Base-by-base conservation (phyloP, 2,888 invertebrate species). In the Agrotis ipsilon region DNA sequence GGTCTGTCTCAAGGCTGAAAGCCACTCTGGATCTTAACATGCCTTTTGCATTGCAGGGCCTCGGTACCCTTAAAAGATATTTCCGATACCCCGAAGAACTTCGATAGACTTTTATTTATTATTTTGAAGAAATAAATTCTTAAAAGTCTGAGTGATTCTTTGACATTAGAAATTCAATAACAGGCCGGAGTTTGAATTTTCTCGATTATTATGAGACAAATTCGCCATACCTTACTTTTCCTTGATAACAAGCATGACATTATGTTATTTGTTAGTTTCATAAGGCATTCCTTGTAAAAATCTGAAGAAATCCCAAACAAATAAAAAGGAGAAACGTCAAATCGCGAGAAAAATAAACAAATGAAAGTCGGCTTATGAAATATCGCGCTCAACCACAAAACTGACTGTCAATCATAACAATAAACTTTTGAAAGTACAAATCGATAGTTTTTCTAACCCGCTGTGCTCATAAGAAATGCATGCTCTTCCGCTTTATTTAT, bases 381-480 rank as follows among this genome's bases (percentile, higher is more conserved):
- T 57, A 45, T 24, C 24, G 24, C 14, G 32, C 16, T 24, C 14
- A 14, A 13, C 6, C 32, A 71, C 45, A 49, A 77, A 71, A 60
- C n/a, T 63, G 48, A 59, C 66, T 72, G 81, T 82, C 85, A 87
- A 89, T 90, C 87, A 90, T 85, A 91, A 89, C 88, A 88, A 87
- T 86, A 75, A 85, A 85, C 78, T 86, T 86, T 83, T 83, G 84
- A 82, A 84, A 74, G 66, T 81, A 76, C 85, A 71, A 93, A 93
- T 93, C 93, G 85, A 94, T 94, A 94, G 90, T 92, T 92, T 90
- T 89, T 87, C 87, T 93, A 94, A 93, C 93, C 91, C 90, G 89
- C 89, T 90, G 89, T 80, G 83, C 93, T 95, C 93, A 95, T 96
- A 95, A 95, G 93, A 93, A 94, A 96, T 96, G 96, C 94, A 96